Base-by-base conservation (phyloP, 2,888 invertebrate genomes). In the Drosophila recens region DNA sequence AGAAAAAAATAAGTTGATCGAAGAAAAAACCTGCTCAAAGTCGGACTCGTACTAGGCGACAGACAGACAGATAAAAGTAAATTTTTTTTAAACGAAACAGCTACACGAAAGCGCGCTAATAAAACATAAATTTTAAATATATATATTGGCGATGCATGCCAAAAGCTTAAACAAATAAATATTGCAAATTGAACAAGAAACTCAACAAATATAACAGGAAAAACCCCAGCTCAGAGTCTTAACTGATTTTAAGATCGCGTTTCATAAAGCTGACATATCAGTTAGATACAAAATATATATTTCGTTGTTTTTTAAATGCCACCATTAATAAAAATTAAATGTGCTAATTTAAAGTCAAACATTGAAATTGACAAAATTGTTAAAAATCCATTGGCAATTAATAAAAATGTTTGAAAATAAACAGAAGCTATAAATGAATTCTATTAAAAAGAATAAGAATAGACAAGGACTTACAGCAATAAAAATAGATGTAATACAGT, bases 21-120 rank as follows among this genome's bases (percentile, higher is more conserved):
- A 51, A 61, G 53, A 56, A 48, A 64, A 81, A 81, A 81, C 81
- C 85, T 85, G 85, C 85, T 87, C 27, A 46, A 66, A 62, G 49
- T 64, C 54, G 52, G 48, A 85, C 65, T 66, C 63, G 57, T 64
- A 82, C 88, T 85, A 82, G 68, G 54, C 70, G 67, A 64, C 53
- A 59, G 58, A 58, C 20, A 20, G 20, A 23, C 23, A 23, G 23
- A 23, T 75, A 69, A 81, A 75, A 67, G 63, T 66, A 48, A 67
- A 62, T 69, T 69, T 65, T 6, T 42, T 30, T 30, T 34, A 75
- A 66, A 64, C 36, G 64, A 51, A 79, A 72, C 51, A 57, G 77
- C 69, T 67, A 82, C 73, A 76, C 71, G 69, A 70, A 79, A 76
- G 66, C 72, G 54, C 63, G 72, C 53, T 67, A 75, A 80, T 72